Base-by-base conservation (phyloP, 2,113 vertebrate genomes). In the Hypocryptadius cinnamomeus region DNA sequence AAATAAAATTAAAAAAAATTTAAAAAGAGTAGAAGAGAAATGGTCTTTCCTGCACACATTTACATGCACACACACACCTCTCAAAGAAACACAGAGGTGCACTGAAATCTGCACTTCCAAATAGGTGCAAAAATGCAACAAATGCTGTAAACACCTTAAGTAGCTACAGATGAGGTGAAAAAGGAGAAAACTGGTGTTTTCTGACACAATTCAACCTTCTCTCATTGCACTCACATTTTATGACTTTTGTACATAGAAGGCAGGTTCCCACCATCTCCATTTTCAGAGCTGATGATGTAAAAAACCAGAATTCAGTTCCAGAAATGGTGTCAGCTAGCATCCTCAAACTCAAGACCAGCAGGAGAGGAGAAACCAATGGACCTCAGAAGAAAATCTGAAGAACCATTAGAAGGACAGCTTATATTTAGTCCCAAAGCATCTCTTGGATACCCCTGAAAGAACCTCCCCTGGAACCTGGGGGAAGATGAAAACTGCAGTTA, bases 11-110 rank as follows among this genome's bases (percentile, higher is more conserved):
- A n/a, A 25, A 76, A 82, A 51, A 6, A 25, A 61, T 31, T 63
- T 33, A 45, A 72, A 37, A 65, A 11, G 5, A 69, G 16, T 18
- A 53, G 35, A 77, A 78, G 21, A 57, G 61, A 57, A 82, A 30
- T 18, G 12, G 11, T 77, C 61, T 79, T 28, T 85, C 23, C 33
- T 33, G 27, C 19, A 53, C 9, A 22, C 1, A 5, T 73, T 45
- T 33, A 54, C 11, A 22, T 4, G 21, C 11, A 6, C 0, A 0
- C 16, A 33, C 13, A 35, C 5, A 4, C 15, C 9, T 28, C 10
- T 3, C 30, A 9, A 35, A 79, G 39, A 50, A 85, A n/a, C 8
- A 30, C 23, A 8, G 2, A 16, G 37, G 8, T 18, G 11, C 31
- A 15, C 0, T 51, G 63, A 50, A 72, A 70, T 33, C 6, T 44